Conservation (phyloP, 2,113 vertebrate genomes). For the Corythornis vintsioides region DNA sequence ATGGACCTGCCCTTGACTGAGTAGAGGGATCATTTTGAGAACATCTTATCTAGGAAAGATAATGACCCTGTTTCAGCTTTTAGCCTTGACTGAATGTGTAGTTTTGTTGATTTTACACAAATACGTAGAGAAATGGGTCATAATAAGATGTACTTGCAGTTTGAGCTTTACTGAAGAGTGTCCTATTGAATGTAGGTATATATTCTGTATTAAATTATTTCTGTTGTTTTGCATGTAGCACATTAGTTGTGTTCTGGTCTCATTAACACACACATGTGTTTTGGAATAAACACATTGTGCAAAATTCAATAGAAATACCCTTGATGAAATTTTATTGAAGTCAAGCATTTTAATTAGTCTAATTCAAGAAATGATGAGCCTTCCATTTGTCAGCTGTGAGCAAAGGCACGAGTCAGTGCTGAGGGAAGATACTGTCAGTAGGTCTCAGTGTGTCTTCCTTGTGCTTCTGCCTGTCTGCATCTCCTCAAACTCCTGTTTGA, state of each 20-base stretch:
- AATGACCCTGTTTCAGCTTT: background rate
- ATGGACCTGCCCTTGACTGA: background rate
- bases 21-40: background rate
- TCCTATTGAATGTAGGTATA: background rate
- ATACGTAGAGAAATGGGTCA: background rate
- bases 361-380: background rate
- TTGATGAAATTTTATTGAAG: background rate
- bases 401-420: background rate
- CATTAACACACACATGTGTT: background rate
- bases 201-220: background rate
- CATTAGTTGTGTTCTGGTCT: background rate
- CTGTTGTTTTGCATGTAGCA: background rate
- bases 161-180: background rate
- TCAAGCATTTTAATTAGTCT: background rate
- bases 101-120: background rate
- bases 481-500: background rate
- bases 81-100: background rate
- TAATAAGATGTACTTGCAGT: background rate
- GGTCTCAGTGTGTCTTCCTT: background rate
- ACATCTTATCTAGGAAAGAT: background rate
- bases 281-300: background rate
- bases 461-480: background rate
- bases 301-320: background rate
- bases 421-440: background rate
- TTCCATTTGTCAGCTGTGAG: background rate